Base-by-base conservation (phyloP, 2,888 invertebrate genomes). In the Strigamia maritima region DNA sequence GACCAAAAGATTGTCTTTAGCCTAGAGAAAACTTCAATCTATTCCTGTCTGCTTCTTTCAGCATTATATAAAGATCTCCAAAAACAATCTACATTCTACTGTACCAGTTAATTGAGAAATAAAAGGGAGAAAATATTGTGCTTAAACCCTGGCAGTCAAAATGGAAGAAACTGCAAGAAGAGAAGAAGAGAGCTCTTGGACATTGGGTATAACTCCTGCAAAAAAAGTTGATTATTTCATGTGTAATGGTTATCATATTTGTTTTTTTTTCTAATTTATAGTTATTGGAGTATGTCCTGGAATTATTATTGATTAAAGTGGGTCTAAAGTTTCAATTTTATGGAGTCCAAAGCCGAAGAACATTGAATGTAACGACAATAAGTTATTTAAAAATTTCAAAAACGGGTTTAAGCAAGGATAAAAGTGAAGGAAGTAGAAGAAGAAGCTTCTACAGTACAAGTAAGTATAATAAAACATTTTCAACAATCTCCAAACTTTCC, bases 1-100 rank as follows among this genome's bases (percentile, higher is more conserved):
- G 70, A 70, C 70, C 70, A 70, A 70, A 70, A 70, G 70, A 70
- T 70, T 70, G 70, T 70, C 70, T 70, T 54, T 70, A 26, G 70
- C 70, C 70, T 70, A 70, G 70, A 70, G 70, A 70, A 70, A 70
- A 70, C 70, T 70, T 70, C 70, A 70, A 70, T 70, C 70, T 70
- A 70, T 70, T 70, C 70, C 70, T 70, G 70, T 26, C 70, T 70
- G 70, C 24, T 26, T 70, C 70, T 70, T 35, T 70, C 70, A 70
- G 26, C 70, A 26, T 70, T 70, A 70, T 70, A 70, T 28, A 70
- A 70, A 70, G 70, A 70, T 70, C n/a, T 70, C 70, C 70, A 70
- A 70, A 65, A 70, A 70, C 54, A 70, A 28, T 70, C 70, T 70
- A 70, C 28, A 12, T 1, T 70, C 70, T 70, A 70, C 70, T 14